Percentiles rank a stretch among this genome's conserved stretches.
Evolutionary conservation across 2,888 invertebrate species (phyloP).

Genomic region (Pachydiplax longipennis): DNA sequence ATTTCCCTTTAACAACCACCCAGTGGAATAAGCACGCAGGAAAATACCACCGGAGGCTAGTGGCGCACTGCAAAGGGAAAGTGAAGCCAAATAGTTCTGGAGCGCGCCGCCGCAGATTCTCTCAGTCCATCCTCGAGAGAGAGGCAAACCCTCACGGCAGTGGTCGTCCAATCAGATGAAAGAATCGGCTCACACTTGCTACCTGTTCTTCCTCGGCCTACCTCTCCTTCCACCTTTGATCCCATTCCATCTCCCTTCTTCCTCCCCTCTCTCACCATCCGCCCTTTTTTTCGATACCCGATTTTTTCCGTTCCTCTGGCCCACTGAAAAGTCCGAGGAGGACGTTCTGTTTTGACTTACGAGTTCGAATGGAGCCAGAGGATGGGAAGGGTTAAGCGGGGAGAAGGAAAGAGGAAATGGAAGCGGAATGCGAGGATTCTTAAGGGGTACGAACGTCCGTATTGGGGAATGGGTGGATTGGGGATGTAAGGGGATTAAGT

Average conservation of each 20-base stretch:
- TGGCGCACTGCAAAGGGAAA: background rate
- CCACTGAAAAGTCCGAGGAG: background rate
- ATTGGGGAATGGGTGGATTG: background rate
- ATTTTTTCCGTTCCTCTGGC: background rate
- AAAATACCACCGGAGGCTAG: background rate
- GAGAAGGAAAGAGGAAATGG: background rate
- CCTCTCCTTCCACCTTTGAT: background rate
- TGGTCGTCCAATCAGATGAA: constrained; percentile 36
- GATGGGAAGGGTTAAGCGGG: background rate
- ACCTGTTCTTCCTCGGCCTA: background rate
- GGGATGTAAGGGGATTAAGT: background rate
- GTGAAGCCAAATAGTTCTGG: background rate
- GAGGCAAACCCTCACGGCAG: background rate
- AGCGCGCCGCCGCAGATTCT: background rate
- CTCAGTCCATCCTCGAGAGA: background rate
- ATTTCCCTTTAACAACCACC: no score
- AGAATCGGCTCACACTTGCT: constrained; percentile 38
- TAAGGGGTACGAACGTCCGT: background rate
- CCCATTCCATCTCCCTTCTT: background rate
- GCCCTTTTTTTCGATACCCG: background rate
- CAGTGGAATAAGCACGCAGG: no score
- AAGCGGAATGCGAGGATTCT: background rate
- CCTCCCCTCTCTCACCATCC: background rate
- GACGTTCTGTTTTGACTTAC: background rate
- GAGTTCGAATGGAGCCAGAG: background rate